Conservation (phyloP, 92 coral and sea anemone genomes). For the Chrysogorgia sp. region DNA sequence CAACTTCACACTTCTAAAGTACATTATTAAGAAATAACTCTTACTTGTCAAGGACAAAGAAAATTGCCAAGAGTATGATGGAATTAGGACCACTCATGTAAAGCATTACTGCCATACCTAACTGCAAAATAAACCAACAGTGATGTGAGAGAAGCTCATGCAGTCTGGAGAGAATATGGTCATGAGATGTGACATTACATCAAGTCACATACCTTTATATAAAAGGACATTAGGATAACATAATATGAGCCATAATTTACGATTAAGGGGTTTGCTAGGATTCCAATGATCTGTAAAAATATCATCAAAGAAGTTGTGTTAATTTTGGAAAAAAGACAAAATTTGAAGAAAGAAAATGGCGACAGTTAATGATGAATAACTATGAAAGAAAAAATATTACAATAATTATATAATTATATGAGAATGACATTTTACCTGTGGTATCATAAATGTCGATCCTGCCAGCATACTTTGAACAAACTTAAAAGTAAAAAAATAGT, state of each 20-base stretch:
- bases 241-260: slow-evolving; percentile 79
- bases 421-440: slow-evolving; percentile 64
- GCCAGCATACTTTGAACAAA: slow-evolving; percentile 82
- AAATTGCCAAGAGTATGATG: slow-evolving; percentile 72
- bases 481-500: slow-evolving; percentile 51
- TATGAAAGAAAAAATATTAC: not conserved
- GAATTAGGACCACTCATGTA: slow-evolving; percentile 74
- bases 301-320: not conserved
- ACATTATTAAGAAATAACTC: no score
- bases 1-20: no score
- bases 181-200: not conserved
- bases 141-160: not conserved
- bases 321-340: not conserved
- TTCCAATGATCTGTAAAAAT: slow-evolving; percentile 67
- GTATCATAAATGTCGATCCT: slow-evolving; percentile 90
- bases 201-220: slow-evolving; percentile 71
- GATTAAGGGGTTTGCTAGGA: slow-evolving; percentile 71
- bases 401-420: not conserved
- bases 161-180: not conserved
- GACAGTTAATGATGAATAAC: not conserved
- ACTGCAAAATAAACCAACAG: slow-evolving; percentile 53
- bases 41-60: slow-evolving; percentile 89
- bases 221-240: slow-evolving; percentile 76
- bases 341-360: not conserved
- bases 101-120: slow-evolving; percentile 70